Evolutionary conservation across 2,113 vertebrate genomes (phyloP), one percentile per base, ranked within the genome.

Genomic region (Hemicordylus capensis): DNA sequence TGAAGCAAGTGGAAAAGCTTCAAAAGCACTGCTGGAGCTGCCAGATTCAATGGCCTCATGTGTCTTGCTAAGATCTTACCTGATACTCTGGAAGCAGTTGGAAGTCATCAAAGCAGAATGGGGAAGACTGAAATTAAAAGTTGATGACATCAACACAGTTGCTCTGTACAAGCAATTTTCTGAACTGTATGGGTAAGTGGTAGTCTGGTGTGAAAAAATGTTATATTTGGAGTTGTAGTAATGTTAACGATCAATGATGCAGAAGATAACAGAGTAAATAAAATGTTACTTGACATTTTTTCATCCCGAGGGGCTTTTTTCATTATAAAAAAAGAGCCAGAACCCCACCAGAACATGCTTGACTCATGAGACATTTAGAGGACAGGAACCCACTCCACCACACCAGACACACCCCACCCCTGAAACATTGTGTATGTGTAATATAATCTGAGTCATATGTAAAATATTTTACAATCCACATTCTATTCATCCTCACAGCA

Each of bases 11-110:
- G 26, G 80, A 67, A 89, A 77, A 76, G 5, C 0, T 0, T 61
- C 66, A 11, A 28, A 54, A 34, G 42, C 77, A n/a, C 59, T 42
- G 56, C 48, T 85, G 15, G 66, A 54, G 56, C 73, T 17, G 3
- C 51, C 58, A 14, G 83, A 95, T 79, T 87, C 89, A 0, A 26
- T 95, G 3, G 4, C 37, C 39, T 78, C 93, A 48, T 66, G 91
- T 58, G 82, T 80, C 5, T 87, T 94, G 85, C 81, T 96, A 86
- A 96, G 84, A 91, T 96, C 91, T 28, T 97, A 97, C 85, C 95
- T 98, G 82, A 85, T 96, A 22, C 89, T 96, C 9, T 96, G 94
- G 90, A 97, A 97, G 88, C 96, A 97, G 88, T 84, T 97, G 34
- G 95, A 97, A 90, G 89, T 93, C 20, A 90, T 97, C 34, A 97